phyloP scores from a whole-genome alignment of 2,797 vertebrate species.

The Brachyalestes nurse region DNA sequence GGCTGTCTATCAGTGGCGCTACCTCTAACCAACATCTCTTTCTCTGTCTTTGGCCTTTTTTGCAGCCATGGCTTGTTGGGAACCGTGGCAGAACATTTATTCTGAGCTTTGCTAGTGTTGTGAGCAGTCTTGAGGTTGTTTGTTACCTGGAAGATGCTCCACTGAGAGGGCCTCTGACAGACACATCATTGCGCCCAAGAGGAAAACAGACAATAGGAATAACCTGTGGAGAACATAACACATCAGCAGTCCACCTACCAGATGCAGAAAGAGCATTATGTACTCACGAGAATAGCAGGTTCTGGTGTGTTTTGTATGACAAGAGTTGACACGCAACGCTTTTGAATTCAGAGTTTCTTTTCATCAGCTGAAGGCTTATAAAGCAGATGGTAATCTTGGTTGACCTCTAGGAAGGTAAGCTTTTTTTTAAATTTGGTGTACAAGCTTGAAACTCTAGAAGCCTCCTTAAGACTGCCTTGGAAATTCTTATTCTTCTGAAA shows the following conservation, averaged over 20 bases:
- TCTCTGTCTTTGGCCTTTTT: not conserved
- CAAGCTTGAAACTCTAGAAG: no score
- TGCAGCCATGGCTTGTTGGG: not conserved
- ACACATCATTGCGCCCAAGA: slow-evolving; percentile 55
- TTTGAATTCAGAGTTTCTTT: not conserved
- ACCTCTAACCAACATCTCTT: no score
- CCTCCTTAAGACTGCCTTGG: no score
- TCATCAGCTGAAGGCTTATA: not conserved
- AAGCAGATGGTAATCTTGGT: not conserved
- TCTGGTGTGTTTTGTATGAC: not conserved
- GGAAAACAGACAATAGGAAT: slow-evolving; percentile 48
- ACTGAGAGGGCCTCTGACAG: slow-evolving; percentile 49
- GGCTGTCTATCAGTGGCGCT: no score
- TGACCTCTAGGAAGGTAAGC: not conserved
- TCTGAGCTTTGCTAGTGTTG: not conserved
- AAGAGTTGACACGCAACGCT: not conserved
- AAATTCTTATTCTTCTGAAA: not conserved
- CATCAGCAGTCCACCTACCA: not conserved
- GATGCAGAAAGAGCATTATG: not conserved
- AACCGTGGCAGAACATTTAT: not conserved
- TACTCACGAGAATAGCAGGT: not conserved
- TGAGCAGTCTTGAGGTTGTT: not conserved
- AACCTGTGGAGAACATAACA: slow-evolving; percentile 60
- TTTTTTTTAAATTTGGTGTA: not conserved
- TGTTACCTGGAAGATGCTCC: slow-evolving; percentile 57